A percentile compares a stretch with the other conserved stretches of the same genome.
Conservation (phyloP, 2,888 invertebrate genomes). For the Zaprionus bogoriensis region DNA sequence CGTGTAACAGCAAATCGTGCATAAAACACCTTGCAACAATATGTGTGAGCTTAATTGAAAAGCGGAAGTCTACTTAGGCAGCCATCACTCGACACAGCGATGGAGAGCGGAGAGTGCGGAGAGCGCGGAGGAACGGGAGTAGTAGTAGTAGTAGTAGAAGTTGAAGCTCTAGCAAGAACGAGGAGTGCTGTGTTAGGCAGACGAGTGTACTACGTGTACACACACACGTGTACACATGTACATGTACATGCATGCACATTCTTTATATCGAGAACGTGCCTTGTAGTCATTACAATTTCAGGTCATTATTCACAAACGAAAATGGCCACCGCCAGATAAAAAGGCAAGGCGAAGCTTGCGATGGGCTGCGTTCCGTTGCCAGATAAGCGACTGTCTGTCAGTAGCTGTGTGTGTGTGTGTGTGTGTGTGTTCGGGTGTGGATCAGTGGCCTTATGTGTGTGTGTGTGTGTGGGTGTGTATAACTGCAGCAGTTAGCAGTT, state of each 20-base stretch:
- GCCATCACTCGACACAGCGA: slow-evolving; percentile 42
- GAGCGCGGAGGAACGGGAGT: neutral
- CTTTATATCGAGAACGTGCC: slow-evolving; percentile 75
- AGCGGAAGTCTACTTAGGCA: slow-evolving; percentile 76
- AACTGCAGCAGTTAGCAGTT: slow-evolving; percentile 38
- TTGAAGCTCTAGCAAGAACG: no score
- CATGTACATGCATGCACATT: slow-evolving; percentile 24
- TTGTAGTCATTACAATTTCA: slow-evolving; percentile 74
- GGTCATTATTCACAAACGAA: slow-evolving; percentile 74
- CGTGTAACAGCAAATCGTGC: slow-evolving; percentile 69
- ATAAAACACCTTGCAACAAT: slow-evolving; percentile 75
- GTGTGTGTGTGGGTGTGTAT: neutral
- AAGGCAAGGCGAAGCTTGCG: slow-evolving; percentile 43
- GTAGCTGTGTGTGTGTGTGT: neutral
- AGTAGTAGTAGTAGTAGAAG: no score
- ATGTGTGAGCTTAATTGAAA: slow-evolving; percentile 76
- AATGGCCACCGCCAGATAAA: slow-evolving; percentile 64
- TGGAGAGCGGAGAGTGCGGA: no score
- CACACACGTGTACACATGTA: neutral
- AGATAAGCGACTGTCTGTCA: slow-evolving; percentile 46
- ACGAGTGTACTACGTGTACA: no score
- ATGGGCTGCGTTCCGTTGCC: slow-evolving; percentile 11
- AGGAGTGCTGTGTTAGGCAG: no score
- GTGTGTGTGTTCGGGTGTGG: no score
- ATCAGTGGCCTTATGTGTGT: no score